phyloP scores from a whole-genome alignment of 2,797 vertebrate genomes.

The Spinus olivaceus region DNA sequence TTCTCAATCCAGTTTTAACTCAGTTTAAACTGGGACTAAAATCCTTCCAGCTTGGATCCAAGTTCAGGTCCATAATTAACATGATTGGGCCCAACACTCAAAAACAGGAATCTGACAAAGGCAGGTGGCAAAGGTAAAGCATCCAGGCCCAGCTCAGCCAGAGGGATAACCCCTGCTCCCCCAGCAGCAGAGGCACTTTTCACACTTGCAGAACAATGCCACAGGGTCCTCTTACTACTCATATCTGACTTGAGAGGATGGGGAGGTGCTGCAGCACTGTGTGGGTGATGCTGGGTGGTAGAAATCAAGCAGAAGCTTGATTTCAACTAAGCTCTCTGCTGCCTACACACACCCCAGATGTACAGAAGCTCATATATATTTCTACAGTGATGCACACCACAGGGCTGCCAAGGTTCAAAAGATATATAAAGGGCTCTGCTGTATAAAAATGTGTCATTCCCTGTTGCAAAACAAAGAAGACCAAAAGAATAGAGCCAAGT shows the following conservation, averaged over 20 bases:
- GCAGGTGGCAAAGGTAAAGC: background rate
- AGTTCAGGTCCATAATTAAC: background rate
- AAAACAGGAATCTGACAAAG: background rate
- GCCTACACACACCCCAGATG: background rate
- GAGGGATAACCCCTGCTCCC: background rate
- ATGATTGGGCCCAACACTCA: background rate
- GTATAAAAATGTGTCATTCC: background rate
- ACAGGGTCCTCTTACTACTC: background rate
- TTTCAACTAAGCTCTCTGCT: background rate
- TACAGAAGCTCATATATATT: background rate
- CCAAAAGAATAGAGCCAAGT: background rate
- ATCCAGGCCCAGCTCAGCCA: background rate
- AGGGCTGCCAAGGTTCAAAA: background rate
- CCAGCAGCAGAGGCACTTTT: background rate
- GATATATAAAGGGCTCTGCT: background rate
- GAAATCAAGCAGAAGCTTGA: background rate
- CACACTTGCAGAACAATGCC: background rate
- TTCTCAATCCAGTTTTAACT: background rate
- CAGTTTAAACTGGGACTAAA: background rate
- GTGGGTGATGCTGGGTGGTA: background rate
- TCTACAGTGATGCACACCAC: background rate
- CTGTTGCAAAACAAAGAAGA: background rate
- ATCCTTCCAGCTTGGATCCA: background rate
- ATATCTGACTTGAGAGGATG: background rate
- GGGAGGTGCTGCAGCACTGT: fast-evolving